Evolutionary conservation across 2,888 invertebrate species (phyloP).

Genomic region (Pyralis farinalis): DNA sequence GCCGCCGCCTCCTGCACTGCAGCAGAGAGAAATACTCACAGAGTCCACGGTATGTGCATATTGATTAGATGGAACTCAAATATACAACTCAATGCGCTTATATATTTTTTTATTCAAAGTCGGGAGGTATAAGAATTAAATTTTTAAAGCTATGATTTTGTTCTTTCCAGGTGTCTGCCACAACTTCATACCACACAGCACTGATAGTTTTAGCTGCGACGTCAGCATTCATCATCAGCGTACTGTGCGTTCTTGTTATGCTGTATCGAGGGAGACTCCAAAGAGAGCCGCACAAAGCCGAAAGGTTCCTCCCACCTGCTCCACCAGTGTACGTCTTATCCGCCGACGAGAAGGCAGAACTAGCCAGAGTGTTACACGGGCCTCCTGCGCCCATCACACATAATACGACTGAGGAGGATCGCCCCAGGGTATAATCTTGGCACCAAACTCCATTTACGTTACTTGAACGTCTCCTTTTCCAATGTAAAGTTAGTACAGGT

Average conservation of each 20-base stretch:
- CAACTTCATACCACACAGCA: constrained; percentile 88
- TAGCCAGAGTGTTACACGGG: constrained; percentile 62
- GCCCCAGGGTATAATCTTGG: constrained; percentile 45
- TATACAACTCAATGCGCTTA: too few relatives aligned
- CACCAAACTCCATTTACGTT: constrained; percentile 17
- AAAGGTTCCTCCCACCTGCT: constrained; percentile 82
- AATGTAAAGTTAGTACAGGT: constrained; percentile 46
- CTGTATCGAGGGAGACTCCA: constrained; percentile 83
- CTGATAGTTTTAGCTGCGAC: constrained; percentile 88
- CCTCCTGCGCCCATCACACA: constrained; percentile 50
- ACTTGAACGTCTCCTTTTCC: constrained; percentile 13
- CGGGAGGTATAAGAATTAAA: too few relatives aligned
- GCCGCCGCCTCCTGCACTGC: constrained; percentile 56
- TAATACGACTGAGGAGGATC: constrained; percentile 30
- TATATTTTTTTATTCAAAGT: too few relatives aligned
- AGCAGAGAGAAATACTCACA: constrained; percentile 85
- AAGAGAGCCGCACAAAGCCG: constrained; percentile 73
- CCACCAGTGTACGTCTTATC: constrained; percentile 86
- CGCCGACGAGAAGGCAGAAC: constrained; percentile 82
- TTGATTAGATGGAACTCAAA: too few relatives aligned
- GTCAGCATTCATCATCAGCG: constrained; percentile 90
- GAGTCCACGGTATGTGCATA: constrained; percentile 78
- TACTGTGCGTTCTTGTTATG: constrained; percentile 87
- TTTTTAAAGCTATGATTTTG: background rate
- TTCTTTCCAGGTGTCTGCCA: constrained; percentile 73